phyloP scores from a whole-genome alignment of 2,888 invertebrate genomes.

The Arctia plantaginis region DNA sequence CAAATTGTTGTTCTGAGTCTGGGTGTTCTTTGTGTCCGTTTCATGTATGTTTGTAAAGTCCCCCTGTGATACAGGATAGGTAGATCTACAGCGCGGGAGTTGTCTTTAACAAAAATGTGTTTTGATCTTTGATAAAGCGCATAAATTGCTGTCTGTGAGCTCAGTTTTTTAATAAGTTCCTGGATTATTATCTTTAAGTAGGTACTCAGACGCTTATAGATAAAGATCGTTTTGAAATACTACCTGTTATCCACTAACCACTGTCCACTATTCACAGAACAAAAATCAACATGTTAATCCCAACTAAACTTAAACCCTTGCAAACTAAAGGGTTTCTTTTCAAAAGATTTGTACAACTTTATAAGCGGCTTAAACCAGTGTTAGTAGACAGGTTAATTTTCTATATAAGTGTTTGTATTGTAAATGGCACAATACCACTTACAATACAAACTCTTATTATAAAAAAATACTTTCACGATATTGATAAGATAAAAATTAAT shows the following conservation, averaged over 20 bases:
- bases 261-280: neutral
- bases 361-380: constrained; percentile 18
- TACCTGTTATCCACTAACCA: neutral
- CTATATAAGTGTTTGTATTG: constrained; percentile 14
- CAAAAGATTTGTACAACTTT: constrained; percentile 32
- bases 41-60: too few relatives aligned
- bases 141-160: too few relatives aligned
- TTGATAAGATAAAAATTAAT: neutral
- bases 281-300: constrained; percentile 4
- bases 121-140: too few relatives aligned
- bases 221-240: neutral
- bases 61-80: too few relatives aligned
- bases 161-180: too few relatives aligned
- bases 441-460: neutral
- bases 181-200: too few relatives aligned
- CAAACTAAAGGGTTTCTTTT: constrained; percentile 4
- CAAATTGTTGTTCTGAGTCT: too few relatives aligned
- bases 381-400: neutral
- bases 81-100: too few relatives aligned
- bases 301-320: constrained; percentile 19
- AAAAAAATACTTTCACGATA: neutral
- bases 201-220: neutral
- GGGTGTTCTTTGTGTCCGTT: too few relatives aligned
- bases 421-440: neutral
- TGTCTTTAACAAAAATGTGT: too few relatives aligned